phyloP scores from a whole-genome alignment of 2,888 invertebrate species.

The Dasypolia templi region DNA sequence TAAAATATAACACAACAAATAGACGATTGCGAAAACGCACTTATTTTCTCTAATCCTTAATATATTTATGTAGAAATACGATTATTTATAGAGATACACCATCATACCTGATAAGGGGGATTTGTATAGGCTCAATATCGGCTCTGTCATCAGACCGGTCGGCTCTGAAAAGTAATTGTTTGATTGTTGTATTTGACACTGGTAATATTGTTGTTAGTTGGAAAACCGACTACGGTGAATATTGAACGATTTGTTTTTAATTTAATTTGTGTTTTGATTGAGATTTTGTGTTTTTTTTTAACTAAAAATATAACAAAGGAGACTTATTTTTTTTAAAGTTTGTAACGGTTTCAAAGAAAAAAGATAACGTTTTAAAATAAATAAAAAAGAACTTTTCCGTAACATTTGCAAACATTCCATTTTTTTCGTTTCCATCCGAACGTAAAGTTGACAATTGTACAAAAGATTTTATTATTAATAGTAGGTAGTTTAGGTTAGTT shows the following conservation, averaged over 20 bases:
- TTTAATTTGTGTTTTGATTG: background rate
- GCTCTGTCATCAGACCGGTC: constrained; percentile 87
- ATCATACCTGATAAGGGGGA: constrained; percentile 88
- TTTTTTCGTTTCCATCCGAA: too few relatives aligned
- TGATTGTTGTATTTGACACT: constrained; percentile 47
- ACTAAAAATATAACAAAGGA: background rate
- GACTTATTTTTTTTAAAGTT: background rate
- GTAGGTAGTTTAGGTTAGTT: background rate
- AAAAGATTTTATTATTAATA: background rate
- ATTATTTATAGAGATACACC: constrained; percentile 31
- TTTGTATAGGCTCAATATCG: constrained; percentile 88
- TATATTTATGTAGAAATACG: constrained; percentile 42
- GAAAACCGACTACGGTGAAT: constrained; percentile 50
- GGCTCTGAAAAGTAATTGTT: constrained; percentile 84
- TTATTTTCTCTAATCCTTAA: constrained; percentile 50
- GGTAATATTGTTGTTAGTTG: constrained; percentile 23
- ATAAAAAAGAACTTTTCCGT: background rate
- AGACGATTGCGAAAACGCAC: constrained; percentile 24
- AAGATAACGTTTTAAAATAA: background rate
- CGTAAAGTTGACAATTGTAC: background rate
- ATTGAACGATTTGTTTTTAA: background rate
- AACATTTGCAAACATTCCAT: background rate
- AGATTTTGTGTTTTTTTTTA: background rate
- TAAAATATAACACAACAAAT: constrained; percentile 21
- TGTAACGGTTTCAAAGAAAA: background rate